Evolutionary conservation across 2,888 invertebrate species (phyloP), one percentile per base, ranked within the genome.

Genomic region (Chrysodeixis includens): DNA sequence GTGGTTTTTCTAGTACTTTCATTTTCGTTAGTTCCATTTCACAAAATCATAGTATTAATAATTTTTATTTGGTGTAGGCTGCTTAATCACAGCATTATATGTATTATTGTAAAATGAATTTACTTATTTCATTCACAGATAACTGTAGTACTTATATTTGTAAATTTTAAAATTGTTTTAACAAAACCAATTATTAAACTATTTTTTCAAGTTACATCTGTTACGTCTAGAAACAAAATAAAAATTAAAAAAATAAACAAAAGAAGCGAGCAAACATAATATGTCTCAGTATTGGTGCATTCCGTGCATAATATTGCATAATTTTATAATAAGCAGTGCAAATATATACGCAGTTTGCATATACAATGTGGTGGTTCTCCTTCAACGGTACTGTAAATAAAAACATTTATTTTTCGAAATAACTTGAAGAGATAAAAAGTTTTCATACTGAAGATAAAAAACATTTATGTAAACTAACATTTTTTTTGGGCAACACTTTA

Each of bases 311-410:
- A 78, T 72, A 82, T 87, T 82, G 87, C 87, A 89, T 90, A 89
- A 87, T 90, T 88, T 87, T 90, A 89, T 90, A 90, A 88, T 86
- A 94, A 93, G 94, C 94, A 92, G 94, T 94, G 94, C 94, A 91
- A 80, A 84, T 91, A 88, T 90, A 86, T 89, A 92, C 87, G 89
- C 90, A 86, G 83, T 83, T 86, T 78, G 82, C 79, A 86, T 85
- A 69, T 74, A 85, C 78, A 81, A 74, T 78, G 69, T 79, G 64
- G 66, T 76, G 69, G 73, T 66, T 78, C 67, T 74, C 61, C 30
- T 66, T 71, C 60, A 49, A 69, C 51, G 62, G 60, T 56, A 65
- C 61, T 69, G 56, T 54, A 64, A 35, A 56, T 44, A 49, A 56
- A 26, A 57, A 62, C 20, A 54, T 63, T 55, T 56, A 12, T 51